Base-by-base conservation (phyloP, 2,113 vertebrate species). In the Oreochromis tanganicae region DNA sequence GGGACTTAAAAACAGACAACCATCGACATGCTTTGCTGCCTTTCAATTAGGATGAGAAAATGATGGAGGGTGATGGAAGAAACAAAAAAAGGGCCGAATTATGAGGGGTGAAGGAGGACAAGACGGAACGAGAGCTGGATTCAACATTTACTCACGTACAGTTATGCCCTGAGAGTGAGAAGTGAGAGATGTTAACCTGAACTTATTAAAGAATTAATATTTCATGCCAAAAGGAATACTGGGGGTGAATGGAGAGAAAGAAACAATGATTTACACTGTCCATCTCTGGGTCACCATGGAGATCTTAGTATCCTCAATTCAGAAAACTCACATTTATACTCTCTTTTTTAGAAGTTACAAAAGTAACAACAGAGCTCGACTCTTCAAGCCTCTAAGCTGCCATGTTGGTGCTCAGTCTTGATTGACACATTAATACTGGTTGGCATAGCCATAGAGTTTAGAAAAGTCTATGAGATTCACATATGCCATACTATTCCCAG, bases 161-260 rank as follows among this genome's bases (percentile, higher is more conserved):
- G 7, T 29, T 56, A 41, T 48, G 48, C 52, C 56, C 56, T 17
- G 63, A 85, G 87, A 86, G 38, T 12, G 2, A 55, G 78, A 38
- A 56, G 71, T 36, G 75, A 59, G 71, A 68, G 80, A 90, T 59
- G 87, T 87, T 90, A 90, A 94, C 83, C 83, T 85, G 80, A 84
- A 84, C 90, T 95, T 94, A 95, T 95, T 93, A 91, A 95, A 93
- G 21, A 92, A 92, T 95, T 43, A 95, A 94, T 94, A 90, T 95
- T 95, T 96, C 90, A 95, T 90, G 80, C 78, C 81, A 66, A 68
- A 81, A 71, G 85, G 43, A 81, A 79, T n/a, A 24, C 16, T 81
- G 46, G 41, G 13, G 16, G 48, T 55, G 16, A 81, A 79, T 32
- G 14, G 43, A 66, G 21, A 79, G 9, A 4, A 46, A 79, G 59